Conservation (phyloP, 2,797 vertebrate species). For the Peromyscus aztecus region DNA sequence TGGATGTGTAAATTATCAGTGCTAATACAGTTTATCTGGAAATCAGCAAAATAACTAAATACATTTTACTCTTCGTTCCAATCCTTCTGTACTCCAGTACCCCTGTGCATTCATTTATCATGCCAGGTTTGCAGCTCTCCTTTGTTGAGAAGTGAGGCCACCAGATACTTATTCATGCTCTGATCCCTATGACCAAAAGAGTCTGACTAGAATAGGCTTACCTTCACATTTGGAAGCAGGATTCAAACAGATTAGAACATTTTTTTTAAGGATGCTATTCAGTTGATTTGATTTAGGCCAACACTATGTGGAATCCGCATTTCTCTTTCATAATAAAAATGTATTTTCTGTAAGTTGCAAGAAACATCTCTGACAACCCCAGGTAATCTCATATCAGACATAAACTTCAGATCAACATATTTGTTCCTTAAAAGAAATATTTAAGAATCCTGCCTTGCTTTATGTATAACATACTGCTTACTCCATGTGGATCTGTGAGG, state of each 20-base stretch:
- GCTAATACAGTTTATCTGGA: background rate
- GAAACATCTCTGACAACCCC: background rate
- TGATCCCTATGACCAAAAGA: background rate
- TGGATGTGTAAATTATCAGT: constrained; percentile 28
- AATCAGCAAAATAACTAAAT: constrained; percentile 31
- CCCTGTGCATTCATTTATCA: constrained; percentile 6
- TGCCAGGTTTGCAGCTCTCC: constrained; percentile 14
- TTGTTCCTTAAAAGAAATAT: constrained; percentile 29
- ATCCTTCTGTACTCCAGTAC: background rate
- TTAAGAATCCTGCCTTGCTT: background rate
- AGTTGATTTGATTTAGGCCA: constrained; percentile 14
- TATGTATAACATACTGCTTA: background rate
- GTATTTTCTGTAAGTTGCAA: constrained; percentile 5
- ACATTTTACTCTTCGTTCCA: background rate
- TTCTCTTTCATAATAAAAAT: constrained; percentile 46
- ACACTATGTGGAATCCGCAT: constrained; percentile 9
- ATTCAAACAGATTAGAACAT: background rate
- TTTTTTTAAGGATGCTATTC: background rate
- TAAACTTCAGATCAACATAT: constrained; percentile 3
- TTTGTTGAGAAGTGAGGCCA: constrained; percentile 20
- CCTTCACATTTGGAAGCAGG: constrained; percentile 33
- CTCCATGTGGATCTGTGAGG: background rate
- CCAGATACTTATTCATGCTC: background rate
- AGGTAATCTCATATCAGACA: background rate
- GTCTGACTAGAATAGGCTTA: constrained; percentile 17